Percentiles rank a stretch among this genome's conserved stretches.
phyloP scores from a whole-genome alignment of 2,797 vertebrate genomes.

The Distichodus sexfasciatus region DNA sequence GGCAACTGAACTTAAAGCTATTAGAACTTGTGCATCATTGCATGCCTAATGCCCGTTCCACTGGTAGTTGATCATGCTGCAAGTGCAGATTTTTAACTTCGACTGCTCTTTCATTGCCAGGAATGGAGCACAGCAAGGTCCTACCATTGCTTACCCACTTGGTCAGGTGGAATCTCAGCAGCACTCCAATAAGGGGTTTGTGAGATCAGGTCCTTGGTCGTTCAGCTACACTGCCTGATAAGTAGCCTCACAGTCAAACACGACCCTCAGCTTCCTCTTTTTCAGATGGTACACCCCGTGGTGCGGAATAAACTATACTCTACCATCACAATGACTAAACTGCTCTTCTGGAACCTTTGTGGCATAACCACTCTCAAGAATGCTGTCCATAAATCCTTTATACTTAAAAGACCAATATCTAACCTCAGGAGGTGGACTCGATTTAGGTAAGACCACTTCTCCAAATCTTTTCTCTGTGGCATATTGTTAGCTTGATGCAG shows the following conservation, averaged over 20 bases:
- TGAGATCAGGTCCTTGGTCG: no score
- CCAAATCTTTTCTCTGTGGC: background rate
- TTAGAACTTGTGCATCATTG: background rate
- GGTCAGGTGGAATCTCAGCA: conserved; percentile 24
- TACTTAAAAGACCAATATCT: background rate
- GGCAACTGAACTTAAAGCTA: background rate
- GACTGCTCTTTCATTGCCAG: conserved; percentile 8
- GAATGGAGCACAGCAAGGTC: conserved; percentile 1
- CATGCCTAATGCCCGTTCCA: background rate
- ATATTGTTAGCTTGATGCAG: background rate
- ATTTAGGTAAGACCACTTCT: background rate
- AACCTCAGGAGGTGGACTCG: background rate
- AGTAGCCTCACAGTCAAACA: no score
- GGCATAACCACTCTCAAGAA: background rate
- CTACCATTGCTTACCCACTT: conserved; percentile 29
- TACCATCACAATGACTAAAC: background rate
- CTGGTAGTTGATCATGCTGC: background rate
- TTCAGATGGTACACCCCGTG: background rate
- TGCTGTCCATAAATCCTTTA: background rate
- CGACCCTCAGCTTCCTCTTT: no score
- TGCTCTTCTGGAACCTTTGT: background rate
- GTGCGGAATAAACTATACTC: background rate
- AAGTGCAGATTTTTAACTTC: conserved; percentile 20
- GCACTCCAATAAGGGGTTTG: no score
- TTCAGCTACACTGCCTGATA: no score